Evolutionary conservation across 2,888 invertebrate species (phyloP).

Genomic region (Pasiphila rectangulata): DNA sequence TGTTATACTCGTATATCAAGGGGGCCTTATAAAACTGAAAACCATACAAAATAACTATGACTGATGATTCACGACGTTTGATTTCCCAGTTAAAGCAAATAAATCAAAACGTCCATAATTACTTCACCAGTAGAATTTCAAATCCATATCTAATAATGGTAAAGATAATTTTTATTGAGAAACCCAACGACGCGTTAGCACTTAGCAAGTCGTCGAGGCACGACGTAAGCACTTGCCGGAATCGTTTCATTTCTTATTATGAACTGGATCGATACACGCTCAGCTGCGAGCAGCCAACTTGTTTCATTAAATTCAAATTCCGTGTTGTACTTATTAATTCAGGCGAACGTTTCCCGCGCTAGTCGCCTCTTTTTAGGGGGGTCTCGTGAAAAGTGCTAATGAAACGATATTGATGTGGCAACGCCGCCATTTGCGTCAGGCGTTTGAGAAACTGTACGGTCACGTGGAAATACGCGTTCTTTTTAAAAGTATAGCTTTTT

Average conservation of each 20-base stretch:
- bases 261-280: slow-evolving; percentile 67
- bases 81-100: not conserved
- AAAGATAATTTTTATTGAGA: slow-evolving; percentile 29
- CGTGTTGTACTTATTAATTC: slow-evolving; percentile 81
- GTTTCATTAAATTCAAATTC: slow-evolving; percentile 82
- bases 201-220: slow-evolving; percentile 30
- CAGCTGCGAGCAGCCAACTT: slow-evolving; percentile 75
- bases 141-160: slow-evolving; percentile 22
- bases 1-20: too few species aligned
- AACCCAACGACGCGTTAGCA: slow-evolving; percentile 28
- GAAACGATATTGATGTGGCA: slow-evolving; percentile 13
- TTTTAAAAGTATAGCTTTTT: not conserved
- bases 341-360: slow-evolving; percentile 60
- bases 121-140: slow-evolving; percentile 5
- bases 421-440: not conserved
- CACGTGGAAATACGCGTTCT: not conserved
- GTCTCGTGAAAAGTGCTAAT: slow-evolving; percentile 32
- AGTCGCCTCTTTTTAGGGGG: slow-evolving; percentile 18
- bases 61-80: too few species aligned
- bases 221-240: slow-evolving; percentile 24
- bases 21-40: too few species aligned
- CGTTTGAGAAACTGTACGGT: not conserved
- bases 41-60: too few species aligned
- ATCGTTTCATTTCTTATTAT: slow-evolving; percentile 50
- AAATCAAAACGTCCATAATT: not conserved